A percentile compares a stretch with the other conserved stretches of the same genome.
phyloP scores from a whole-genome alignment of 2,113 vertebrate genomes.

The Myanophis thanlyinensis region DNA sequence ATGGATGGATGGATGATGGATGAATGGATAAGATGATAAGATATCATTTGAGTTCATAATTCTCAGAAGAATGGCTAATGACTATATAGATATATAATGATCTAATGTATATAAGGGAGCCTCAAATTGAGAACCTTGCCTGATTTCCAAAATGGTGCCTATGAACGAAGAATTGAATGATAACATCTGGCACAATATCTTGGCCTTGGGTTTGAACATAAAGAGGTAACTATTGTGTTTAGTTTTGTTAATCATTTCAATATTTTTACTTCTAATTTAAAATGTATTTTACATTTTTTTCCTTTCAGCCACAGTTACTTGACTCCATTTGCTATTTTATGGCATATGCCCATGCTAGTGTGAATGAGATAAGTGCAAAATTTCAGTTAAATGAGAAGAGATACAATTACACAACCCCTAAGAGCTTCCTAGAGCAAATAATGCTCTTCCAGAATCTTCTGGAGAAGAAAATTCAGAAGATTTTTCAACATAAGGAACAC shows the following conservation, averaged over 20 bases:
- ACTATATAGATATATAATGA: background rate
- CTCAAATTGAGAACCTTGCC: background rate
- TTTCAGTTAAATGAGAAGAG: constrained; percentile 75
- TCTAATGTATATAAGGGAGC: background rate
- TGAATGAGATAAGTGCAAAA: constrained; percentile 78
- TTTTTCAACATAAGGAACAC: constrained; percentile 70
- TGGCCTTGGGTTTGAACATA: background rate
- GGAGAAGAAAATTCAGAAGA: constrained; percentile 70
- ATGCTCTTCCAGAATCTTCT: constrained; percentile 77
- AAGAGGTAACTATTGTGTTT: background rate
- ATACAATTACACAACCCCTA: constrained; percentile 79
- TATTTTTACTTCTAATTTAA: constrained; percentile 69
- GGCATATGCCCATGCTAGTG: constrained; percentile 78
- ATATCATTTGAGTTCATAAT: background rate
- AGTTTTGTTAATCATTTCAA: constrained; percentile 71
- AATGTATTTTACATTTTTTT: constrained; percentile 57
- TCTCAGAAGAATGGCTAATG: background rate
- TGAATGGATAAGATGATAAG: background rate
- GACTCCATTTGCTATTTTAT: constrained; percentile 83
- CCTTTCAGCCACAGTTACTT: constrained; percentile 76
- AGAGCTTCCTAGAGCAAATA: constrained; percentile 85
- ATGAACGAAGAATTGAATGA: background rate
- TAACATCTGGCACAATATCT: too few species aligned
- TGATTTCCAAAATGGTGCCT: background rate
- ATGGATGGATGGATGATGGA: background rate